phyloP scores from a whole-genome alignment of 2,113 vertebrate species.

The Paracanthobrama guichenoti region DNA sequence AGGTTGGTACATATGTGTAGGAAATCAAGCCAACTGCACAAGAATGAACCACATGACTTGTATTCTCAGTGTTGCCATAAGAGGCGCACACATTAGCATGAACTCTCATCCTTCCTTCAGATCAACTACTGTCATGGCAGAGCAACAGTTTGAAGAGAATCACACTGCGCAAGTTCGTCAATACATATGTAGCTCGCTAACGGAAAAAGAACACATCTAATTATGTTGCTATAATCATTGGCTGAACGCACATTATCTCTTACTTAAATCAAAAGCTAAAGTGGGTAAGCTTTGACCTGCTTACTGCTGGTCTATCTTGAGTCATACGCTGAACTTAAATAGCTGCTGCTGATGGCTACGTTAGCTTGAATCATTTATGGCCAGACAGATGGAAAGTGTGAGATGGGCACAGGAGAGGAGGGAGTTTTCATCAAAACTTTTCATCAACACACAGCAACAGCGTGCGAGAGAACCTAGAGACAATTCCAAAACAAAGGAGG shows the following conservation, averaged over 20 bases:
- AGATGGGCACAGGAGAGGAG: slow-evolving; percentile 54
- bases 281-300: not conserved
- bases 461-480: slow-evolving; percentile 52
- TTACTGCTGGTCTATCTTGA: not conserved
- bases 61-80: slow-evolving; percentile 3
- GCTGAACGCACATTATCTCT: not conserved
- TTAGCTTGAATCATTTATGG: slow-evolving; percentile 67
- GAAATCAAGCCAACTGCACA: not conserved
- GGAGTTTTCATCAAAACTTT: slow-evolving; percentile 9
- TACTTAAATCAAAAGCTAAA: not conserved
- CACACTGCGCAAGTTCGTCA: not conserved
- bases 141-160: not conserved
- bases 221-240: not conserved
- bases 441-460: slow-evolving; percentile 9
- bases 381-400: slow-evolving; percentile 66
- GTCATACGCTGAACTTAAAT: slow-evolving; percentile 14
- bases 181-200: not conserved
- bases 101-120: not conserved
- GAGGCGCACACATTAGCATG: too few relatives aligned
- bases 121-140: not conserved
- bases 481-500: slow-evolving; percentile 58
- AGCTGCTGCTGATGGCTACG: slow-evolving; percentile 27
- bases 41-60: not conserved
- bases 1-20: not conserved
- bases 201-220: not conserved